Evolutionary conservation across 1,140 invertebrate genomes (phyloP).

Genomic region (Tetramorium simillimum): DNA sequence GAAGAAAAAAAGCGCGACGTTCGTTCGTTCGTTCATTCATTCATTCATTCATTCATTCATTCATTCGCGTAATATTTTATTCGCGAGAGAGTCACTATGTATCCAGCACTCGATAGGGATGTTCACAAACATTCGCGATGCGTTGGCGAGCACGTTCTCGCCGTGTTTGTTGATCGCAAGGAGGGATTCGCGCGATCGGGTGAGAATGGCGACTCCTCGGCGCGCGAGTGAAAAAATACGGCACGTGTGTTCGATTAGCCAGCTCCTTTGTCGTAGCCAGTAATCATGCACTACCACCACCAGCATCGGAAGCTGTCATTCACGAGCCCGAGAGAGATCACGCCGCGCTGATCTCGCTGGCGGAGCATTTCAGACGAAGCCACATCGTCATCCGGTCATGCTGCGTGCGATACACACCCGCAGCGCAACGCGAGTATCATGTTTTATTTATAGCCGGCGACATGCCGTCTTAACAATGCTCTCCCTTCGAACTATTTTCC

Average conservation of each 20-base stretch:
- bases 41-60: neutral
- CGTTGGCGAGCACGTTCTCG: conserved; percentile 25
- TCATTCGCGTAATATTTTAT: conserved; percentile 40
- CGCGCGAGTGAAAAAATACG: conserved; percentile 52
- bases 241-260: conserved; percentile 71
- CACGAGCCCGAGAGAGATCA: conserved; percentile 64
- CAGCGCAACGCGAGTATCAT: conserved; percentile 55
- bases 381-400: conserved; percentile 68
- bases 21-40: conserved; percentile 5
- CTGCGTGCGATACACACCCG: conserved; percentile 67
- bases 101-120: conserved; percentile 50
- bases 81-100: conserved; percentile 36
- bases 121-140: conserved; percentile 42
- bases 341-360: conserved; percentile 60
- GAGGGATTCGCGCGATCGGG: conserved; percentile 6
- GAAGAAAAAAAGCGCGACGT: neutral
- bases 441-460: conserved; percentile 68
- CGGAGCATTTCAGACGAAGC: conserved; percentile 60
- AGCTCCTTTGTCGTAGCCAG: conserved; percentile 65
- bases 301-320: conserved; percentile 63
- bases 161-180: conserved; percentile 37
- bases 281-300: conserved; percentile 31
- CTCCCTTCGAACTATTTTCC: conserved; percentile 27
- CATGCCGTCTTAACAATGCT: conserved; percentile 19
- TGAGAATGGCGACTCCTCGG: conserved; percentile 3